phyloP scores from a whole-genome alignment of 2,113 vertebrate genomes.

The Lampris megalopsis region DNA sequence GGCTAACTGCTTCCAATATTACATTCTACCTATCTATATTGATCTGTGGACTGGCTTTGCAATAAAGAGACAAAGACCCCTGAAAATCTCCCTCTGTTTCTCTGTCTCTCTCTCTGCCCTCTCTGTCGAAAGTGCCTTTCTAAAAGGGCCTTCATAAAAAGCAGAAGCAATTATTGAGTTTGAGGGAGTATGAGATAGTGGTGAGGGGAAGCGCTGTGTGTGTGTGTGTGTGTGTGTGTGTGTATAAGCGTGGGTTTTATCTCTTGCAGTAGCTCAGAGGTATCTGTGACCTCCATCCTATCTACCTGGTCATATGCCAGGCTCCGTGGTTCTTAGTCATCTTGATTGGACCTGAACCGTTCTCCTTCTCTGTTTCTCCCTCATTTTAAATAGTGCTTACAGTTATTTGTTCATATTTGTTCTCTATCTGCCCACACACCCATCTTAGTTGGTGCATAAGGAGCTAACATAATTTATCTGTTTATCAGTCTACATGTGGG shows the following conservation, averaged over 20 bases:
- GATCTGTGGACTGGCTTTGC: conserved; percentile 50
- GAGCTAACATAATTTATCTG: too few relatives aligned
- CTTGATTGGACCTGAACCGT: too few relatives aligned
- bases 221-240: background rate
- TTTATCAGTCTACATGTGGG: too few relatives aligned
- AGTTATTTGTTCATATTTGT: too few relatives aligned
- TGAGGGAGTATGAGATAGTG: conserved; percentile 3
- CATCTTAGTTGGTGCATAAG: too few relatives aligned
- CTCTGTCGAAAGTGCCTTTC: conserved; percentile 13
- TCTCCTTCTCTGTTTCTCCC: too few relatives aligned
- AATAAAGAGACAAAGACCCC: conserved; percentile 45
- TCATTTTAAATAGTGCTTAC: too few relatives aligned
- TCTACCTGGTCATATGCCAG: conserved; percentile 20
- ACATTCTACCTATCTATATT: conserved; percentile 50
- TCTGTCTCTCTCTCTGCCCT: background rate
- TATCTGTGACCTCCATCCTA: conserved; percentile 23
- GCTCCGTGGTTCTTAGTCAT: conserved; percentile 4
- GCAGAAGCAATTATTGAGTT: conserved; percentile 61
- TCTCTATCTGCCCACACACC: too few relatives aligned
- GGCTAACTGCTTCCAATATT: conserved; percentile 30
- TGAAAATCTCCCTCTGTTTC: conserved; percentile 17
- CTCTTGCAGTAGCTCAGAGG: conserved; percentile 20
- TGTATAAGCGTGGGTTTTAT: background rate
- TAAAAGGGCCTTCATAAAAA: conserved; percentile 48
- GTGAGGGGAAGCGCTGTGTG: conserved; percentile 5